A percentile compares a stretch with the other conserved stretches of the same genome.
Evolutionary conservation across 2,888 invertebrate genomes (phyloP).

Genomic region (Drosophila yooni): DNA sequence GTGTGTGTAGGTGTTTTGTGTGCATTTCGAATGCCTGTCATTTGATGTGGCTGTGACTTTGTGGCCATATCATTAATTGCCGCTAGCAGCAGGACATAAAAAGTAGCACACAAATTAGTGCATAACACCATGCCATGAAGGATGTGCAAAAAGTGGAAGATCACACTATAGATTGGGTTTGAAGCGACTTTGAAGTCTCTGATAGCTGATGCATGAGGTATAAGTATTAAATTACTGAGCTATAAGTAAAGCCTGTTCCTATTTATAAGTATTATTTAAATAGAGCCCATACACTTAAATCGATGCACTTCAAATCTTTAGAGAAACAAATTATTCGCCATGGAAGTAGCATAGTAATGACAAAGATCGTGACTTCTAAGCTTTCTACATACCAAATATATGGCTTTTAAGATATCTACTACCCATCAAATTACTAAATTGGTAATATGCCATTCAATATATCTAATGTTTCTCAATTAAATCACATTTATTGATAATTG

Average conservation of each 20-base stretch:
- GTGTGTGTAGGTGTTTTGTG: conserved; percentile 29
- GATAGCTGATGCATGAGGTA: not conserved
- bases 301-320: not conserved
- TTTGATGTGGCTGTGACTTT: conserved; percentile 80
- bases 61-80: conserved; percentile 80
- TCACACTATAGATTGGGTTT: not conserved
- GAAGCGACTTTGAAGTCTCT: not conserved
- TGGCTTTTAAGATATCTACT: not conserved
- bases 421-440: not conserved
- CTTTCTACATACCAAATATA: not conserved
- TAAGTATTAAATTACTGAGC: not conserved
- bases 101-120: conserved; percentile 67
- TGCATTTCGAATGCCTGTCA: conserved; percentile 67
- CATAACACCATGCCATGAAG: conserved; percentile 38
- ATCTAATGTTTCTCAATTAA: not conserved
- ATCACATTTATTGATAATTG: not conserved
- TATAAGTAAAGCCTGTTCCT: not conserved
- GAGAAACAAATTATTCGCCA: not conserved
- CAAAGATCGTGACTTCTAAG: not conserved
- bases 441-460: not conserved
- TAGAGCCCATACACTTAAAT: not conserved
- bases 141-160: conserved; percentile 4
- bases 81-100: conserved; percentile 65
- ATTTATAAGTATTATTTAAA: not conserved
- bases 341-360: not conserved